Conservation (phyloP, 37 sponge, comb jelly and placozoan genomes). For the Spongilla lacustris region DNA sequence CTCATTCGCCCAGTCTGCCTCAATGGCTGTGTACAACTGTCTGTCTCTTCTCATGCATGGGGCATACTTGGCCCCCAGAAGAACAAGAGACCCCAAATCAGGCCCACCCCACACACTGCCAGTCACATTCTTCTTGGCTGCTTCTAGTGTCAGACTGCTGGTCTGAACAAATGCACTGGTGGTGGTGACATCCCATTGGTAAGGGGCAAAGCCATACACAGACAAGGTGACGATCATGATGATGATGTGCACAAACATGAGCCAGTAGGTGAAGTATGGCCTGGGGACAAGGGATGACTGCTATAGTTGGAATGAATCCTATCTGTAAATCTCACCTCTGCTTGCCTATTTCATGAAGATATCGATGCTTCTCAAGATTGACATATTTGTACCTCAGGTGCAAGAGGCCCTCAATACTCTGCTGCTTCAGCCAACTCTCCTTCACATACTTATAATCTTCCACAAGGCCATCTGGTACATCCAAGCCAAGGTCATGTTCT, state of each 20-base stretch:
- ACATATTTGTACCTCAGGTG: not conserved
- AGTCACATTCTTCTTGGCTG: constrained; percentile 18
- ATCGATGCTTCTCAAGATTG: not conserved
- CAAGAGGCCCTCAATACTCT: not conserved
- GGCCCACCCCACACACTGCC: constrained; percentile 79
- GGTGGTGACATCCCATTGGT: constrained; percentile 55
- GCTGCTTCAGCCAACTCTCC: not conserved
- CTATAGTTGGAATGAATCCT: too few relatives aligned
- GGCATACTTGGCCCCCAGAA: constrained; percentile 85
- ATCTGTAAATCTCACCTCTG: not conserved
- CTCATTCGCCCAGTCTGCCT: constrained; percentile 62
- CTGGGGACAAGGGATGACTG: constrained; percentile 11
- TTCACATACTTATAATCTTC: not conserved
- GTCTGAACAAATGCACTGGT: constrained; percentile 32
- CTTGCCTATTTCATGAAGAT: not conserved
- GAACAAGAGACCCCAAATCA: constrained; percentile 66
- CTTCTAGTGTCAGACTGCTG: constrained; percentile 41
- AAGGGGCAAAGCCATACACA: constrained; percentile 88
- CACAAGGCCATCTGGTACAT: not conserved
- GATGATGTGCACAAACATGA: constrained; percentile 82
- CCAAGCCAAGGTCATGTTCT: not conserved
- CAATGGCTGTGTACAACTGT: constrained; percentile 62
- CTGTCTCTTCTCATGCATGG: constrained; percentile 86
- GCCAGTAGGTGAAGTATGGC: constrained; percentile 96
- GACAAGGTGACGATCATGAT: constrained; percentile 79